Evolutionary conservation across 1,140 invertebrate genomes (phyloP), one percentile per base, ranked within the genome.

Genomic region (Arctopsyche grandis): DNA sequence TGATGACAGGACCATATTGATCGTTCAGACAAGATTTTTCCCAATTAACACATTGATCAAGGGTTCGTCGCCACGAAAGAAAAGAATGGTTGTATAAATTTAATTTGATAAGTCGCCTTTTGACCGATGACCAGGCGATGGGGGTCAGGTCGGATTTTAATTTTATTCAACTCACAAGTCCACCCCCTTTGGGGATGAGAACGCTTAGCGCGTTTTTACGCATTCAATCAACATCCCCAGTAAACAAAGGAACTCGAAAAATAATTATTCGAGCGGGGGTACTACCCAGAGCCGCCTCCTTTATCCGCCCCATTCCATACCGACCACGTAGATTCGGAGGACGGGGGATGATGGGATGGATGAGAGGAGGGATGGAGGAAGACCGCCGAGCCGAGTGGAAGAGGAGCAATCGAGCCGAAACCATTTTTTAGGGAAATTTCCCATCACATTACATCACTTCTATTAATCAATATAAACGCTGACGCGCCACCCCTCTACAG

Each of bases 401-500:
- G 77, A 56, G 69, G 71, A 79, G 69, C 80, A 75, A 81, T 81
- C 78, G 80, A 81, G 78, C 80, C 60, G 80, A 81, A 81, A 79
- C 78, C 80, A 81, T 81, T 81, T 81, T 81, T 79, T 79, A 79
- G 58, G 75, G 77, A 81, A 79, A 79, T 81, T 79, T 81, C 78
- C 80, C 80, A 79, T 81, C 80, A 75, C 78, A 79, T 81, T 79
- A 81, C 78, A 79, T 81, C 75, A 78, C 80, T 79, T 77, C 80
- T 77, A 81, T 81, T 81, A 81, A 81, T 81, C 80, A 81, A 81
- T 79, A 81, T 79, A 78, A 81, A 77, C 75, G 78, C 77, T 81
- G 80, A 81, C 66, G 77, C 26, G 63, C 26, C 38, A 9, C 56
- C 16, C 56, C 16, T 21, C 29, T 7, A 38, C 29, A 38, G 29